Evolutionary conservation across 2,888 invertebrate genomes (phyloP).

Genomic region (Hyposoter didymator): DNA sequence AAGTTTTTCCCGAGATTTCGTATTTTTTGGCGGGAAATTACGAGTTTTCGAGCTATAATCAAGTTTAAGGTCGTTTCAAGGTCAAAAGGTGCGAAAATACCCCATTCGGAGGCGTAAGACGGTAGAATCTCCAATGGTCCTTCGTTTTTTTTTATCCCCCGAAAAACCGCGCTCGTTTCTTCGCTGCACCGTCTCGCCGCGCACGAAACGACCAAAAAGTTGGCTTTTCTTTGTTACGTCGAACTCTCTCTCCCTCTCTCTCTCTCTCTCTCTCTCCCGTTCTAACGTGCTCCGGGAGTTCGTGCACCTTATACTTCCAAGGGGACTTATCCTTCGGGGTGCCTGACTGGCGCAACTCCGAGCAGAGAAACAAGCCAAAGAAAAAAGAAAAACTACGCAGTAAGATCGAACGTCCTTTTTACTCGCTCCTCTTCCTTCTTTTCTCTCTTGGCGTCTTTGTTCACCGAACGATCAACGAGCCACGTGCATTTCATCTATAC

Average conservation of each 20-base stretch:
- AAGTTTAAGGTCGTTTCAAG: not conserved
- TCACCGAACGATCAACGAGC: slow-evolving; percentile 51
- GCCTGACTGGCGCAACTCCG: slow-evolving; percentile 53
- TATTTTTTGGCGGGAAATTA: not conserved
- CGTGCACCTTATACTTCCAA: slow-evolving; percentile 56
- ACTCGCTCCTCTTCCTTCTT: slow-evolving; percentile 40
- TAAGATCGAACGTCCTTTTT: slow-evolving; percentile 53
- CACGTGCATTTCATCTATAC: slow-evolving; percentile 57
- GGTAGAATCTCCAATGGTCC: slow-evolving; percentile 51
- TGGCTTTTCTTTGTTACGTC: slow-evolving; percentile 66
- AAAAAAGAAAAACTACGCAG: slow-evolving; percentile 56
- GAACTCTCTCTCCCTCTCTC: slow-evolving; percentile 20
- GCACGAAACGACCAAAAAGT: slow-evolving; percentile 55
- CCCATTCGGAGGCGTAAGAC: slow-evolving; percentile 56
- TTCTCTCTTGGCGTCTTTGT: slow-evolving; percentile 52
- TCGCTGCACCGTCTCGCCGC: slow-evolving; percentile 61
- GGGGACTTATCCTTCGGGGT: slow-evolving; percentile 57
- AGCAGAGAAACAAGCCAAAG: slow-evolving; percentile 20
- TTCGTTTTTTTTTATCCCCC: not conserved
- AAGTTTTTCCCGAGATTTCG: no score
- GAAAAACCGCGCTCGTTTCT: slow-evolving; percentile 52
- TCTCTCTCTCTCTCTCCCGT: slow-evolving; percentile 30
- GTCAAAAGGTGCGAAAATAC: slow-evolving; percentile 7
- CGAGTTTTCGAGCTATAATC: not conserved
- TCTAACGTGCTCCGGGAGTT: slow-evolving; percentile 56